Conservation (phyloP, 2,888 invertebrate species). For the Lasius fuliginosus region DNA sequence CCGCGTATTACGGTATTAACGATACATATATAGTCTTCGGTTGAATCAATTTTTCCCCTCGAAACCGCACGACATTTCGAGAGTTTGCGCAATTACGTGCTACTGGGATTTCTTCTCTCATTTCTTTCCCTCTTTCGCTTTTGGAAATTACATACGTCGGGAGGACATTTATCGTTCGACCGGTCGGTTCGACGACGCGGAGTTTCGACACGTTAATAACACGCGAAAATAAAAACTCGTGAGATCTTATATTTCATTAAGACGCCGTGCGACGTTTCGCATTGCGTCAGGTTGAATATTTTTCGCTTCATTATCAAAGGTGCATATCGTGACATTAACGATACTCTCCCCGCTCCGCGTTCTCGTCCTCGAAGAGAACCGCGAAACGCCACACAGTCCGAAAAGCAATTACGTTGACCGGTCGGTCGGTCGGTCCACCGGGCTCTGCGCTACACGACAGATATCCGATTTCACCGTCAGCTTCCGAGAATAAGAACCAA, state of each 20-base stretch:
- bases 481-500: slow-evolving; percentile 80
- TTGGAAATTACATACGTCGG: slow-evolving; percentile 23
- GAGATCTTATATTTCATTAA: slow-evolving; percentile 65
- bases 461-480: slow-evolving; percentile 79
- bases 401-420: slow-evolving; percentile 75
- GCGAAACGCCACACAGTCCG: slow-evolving; percentile 76
- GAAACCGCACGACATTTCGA: slow-evolving; percentile 35
- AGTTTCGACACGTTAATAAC: slow-evolving; percentile 27
- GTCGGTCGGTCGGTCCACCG: slow-evolving; percentile 51
- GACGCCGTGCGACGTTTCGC: slow-evolving; percentile 44
- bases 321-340: slow-evolving; percentile 74
- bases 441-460: slow-evolving; percentile 71
- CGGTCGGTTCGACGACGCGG: background rate
- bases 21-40: slow-evolving; percentile 36
- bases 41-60: slow-evolving; percentile 46
- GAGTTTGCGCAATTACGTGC: slow-evolving; percentile 39
- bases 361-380: slow-evolving; percentile 57
- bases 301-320: slow-evolving; percentile 73
- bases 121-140: background rate
- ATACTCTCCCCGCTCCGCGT: slow-evolving; percentile 57
- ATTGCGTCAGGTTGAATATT: slow-evolving; percentile 61
- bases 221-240: slow-evolving; percentile 4
- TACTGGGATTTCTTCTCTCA: slow-evolving; percentile 5
- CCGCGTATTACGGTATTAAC: slow-evolving; percentile 51
- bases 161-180: background rate